Base-by-base conservation (phyloP, 2,113 vertebrate genomes). In the Irena cyanogastra region DNA sequence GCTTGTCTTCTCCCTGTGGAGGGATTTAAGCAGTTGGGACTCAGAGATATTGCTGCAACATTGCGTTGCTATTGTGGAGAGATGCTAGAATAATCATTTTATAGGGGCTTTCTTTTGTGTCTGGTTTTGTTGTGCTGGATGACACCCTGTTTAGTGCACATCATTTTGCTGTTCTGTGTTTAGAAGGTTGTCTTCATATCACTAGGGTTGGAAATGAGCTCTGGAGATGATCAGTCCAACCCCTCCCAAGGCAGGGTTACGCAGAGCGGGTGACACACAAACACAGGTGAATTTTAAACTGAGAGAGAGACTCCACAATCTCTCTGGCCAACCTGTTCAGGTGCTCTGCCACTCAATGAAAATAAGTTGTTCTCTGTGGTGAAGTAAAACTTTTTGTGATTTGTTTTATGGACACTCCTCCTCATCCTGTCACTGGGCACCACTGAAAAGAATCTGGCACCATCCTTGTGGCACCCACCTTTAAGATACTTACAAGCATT, bases 241-340 rank as follows among this genome's bases (percentile, higher is more conserved):
- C 9, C 10, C 13, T 15, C 19, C 52, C 39, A 66, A 30, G 87
- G 13, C 52, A 68, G 52, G 37, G 16, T 52, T 27, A 45, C 44
- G 11, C 35, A n/a, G 22, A 59, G 37, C 33, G 59, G 60, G 52
- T 52, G 69, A n/a, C 52, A 44, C 17, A 30, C 28, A 39, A 66
- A 47, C 24, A 26, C 8, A 22, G 39, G 61, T 47, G 45, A 13
- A 6, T 60, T 59, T 89, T 52, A 24, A 30, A 30, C 20, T 2
- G 20, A 68, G 45, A 45, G 33, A 28, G 33, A 30, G 39, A 16
- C 9, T 59, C 19, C 45, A 22, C 0, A 0, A n/a, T 7, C 3
- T 45, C 23, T 39, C 20, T 53, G 53, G 23, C 16, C 45, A 82
- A 19, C 53, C 45, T 75, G 33, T 53, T 68, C 23, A 24, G 35